These are phyloP conservation scores for Pachydiplax longipennis DNA, from an alignment of 2,888 invertebrate genomes.

Conservation along the genomic window DNA sequence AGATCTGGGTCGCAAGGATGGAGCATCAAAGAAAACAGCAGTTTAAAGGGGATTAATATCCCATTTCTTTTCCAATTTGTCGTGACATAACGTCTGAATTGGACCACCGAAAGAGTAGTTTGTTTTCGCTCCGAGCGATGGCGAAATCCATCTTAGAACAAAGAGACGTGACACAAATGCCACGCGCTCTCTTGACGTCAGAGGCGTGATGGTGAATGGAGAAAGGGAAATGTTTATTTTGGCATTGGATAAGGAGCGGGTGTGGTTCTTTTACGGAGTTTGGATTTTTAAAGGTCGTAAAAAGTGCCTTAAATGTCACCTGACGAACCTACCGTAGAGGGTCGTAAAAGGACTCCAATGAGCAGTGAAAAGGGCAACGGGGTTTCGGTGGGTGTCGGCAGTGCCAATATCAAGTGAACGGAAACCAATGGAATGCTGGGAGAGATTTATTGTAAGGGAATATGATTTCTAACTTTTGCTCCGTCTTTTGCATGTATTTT, in stretches of 20 bases:
- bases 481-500: no score
- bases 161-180: neutral
- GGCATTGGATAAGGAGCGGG: neutral
- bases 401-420: neutral
- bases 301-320: slow-evolving; percentile 40
- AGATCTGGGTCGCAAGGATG: no score
- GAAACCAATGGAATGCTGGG: neutral
- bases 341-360: slow-evolving; percentile 31
- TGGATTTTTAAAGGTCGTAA: slow-evolving; percentile 41
- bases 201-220: neutral
- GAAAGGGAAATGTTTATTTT: neutral
- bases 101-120: neutral
- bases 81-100: no score
- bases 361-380: neutral
- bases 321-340: slow-evolving; percentile 24
- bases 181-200: slow-evolving; percentile 2
- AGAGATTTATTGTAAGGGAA: no score
- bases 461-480: no score
- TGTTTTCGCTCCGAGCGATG: neutral
- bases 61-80: no score
- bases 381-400: neutral
- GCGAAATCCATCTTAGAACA: neutral
- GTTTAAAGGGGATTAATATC: no score
- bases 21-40: no score
- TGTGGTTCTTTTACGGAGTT: slow-evolving; percentile 11